A percentile compares a stretch with the other conserved stretches of the same genome.
phyloP scores from a whole-genome alignment of 2,888 invertebrate genomes.

The Perizoma flavofasciatum region DNA sequence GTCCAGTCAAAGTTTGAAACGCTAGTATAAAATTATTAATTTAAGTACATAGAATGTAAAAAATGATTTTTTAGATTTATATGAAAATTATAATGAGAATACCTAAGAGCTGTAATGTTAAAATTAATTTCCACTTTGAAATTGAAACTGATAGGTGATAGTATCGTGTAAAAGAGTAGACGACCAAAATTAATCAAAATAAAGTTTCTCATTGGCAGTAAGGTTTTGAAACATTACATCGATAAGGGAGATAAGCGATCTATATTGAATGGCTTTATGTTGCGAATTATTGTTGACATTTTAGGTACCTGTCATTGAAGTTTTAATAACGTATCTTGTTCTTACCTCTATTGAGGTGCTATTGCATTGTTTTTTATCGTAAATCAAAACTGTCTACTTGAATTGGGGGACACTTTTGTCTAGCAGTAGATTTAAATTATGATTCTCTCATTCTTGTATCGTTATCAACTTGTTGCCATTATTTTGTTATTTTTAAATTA shows the following conservation, averaged over 20 bases:
- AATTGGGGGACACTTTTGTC: background rate
- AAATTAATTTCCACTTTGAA: constrained; percentile 7
- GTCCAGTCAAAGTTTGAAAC: no score
- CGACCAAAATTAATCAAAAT: constrained; percentile 40
- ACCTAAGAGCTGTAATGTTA: no score
- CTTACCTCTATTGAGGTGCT: no score
- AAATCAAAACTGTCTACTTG: background rate
- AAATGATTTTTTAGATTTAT: no score
- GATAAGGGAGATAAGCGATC: constrained; percentile 44
- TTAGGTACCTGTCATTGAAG: constrained; percentile 10
- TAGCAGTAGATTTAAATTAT: no score
- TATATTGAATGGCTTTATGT: constrained; percentile 35
- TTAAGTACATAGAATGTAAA: no score
- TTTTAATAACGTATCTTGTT: background rate
- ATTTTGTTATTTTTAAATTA: no score
- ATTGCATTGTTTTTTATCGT: background rate
- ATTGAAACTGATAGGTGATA: constrained; percentile 9
- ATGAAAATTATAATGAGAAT: no score
- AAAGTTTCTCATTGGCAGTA: constrained; percentile 47
- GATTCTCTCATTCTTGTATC: no score
- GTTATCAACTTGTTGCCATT: no score
- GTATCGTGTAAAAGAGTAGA: constrained; percentile 5
- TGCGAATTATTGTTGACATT: constrained; percentile 32
- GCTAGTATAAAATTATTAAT: no score
- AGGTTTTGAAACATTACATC: constrained; percentile 44